Base-by-base conservation (phyloP, 2,797 vertebrate genomes). In the Psittacula echo region DNA sequence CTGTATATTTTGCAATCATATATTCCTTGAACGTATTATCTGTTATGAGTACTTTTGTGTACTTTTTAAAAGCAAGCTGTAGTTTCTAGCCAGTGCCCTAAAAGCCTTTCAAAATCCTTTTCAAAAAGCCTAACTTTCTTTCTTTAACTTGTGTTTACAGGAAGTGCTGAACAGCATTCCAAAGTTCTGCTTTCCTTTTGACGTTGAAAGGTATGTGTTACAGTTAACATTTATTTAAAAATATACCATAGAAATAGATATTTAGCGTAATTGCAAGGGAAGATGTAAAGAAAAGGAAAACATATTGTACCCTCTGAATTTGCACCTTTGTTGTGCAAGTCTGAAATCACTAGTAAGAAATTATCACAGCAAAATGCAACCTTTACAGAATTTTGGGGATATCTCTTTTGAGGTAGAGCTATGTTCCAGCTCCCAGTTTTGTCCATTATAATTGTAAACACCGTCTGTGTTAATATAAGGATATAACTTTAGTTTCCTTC, bases 131-230 rank as follows among this genome's bases (percentile, higher is more conserved):
- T 97, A 76, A 96, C 67, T 73, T 88, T 8, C 17, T 87, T 96
- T 93, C 56, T 90, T 75, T 34, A 54, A 34, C 95, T 96, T 98
- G 15, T 70, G 15, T 97, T 98, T 97, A 51, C 95, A 99, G 99
- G 99, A 99, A 98, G 98, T 99, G 88, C 98, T 99, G 87, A 99
- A 98, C 98, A 99, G 98, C 4, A 97, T 99, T 97, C 99, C 99
- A 82, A 99, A 99, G 98, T 99, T 99, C 98, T 99, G 99, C 98
- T 99, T 99, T 98, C 99, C 99, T 85, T 99, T 99, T 98, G 99
- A 99, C 80, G 71, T 99, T 96, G 99, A 99, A 98, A 99, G 99
- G 99, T 99, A 99, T 56, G 97, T 95, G 92, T 90, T 97, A 94
- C 95, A 87, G 75, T 93, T 95, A 88, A 51, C 5, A 5, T 78